Conservation (phyloP, 2,888 invertebrate genomes). For the Lissocephala sabroskyi region DNA sequence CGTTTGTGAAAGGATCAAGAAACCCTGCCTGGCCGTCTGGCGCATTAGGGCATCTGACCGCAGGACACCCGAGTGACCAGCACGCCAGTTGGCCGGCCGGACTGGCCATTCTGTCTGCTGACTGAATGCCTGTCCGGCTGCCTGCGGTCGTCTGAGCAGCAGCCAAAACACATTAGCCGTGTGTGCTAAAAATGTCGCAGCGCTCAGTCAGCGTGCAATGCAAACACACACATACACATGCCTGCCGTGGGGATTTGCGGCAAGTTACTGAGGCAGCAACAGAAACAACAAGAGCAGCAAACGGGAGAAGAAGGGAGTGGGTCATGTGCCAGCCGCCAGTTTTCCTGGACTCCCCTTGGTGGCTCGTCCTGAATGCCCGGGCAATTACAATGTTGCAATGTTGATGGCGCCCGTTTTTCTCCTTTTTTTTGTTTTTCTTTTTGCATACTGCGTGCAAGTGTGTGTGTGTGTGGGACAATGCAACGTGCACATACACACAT, state of each 20-base stretch:
- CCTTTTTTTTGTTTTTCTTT: conserved; percentile 1
- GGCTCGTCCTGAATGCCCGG: conserved; percentile 35
- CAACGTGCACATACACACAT: conserved; percentile 10
- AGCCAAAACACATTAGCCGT: conserved; percentile 50
- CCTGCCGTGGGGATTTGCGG: conserved; percentile 27
- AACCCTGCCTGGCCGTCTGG: not conserved
- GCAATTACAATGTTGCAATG: conserved; percentile 60
- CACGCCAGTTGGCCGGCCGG: too few species aligned
- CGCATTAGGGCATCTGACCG: conserved; percentile 1
- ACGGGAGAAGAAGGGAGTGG: too few species aligned
- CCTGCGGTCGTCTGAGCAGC: conserved; percentile 35
- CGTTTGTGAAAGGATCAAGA: too few species aligned
- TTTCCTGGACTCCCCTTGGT: conserved; percentile 23
- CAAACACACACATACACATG: conserved; percentile 7
- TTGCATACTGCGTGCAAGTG: conserved; percentile 13
- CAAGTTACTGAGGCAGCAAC: conserved; percentile 12
- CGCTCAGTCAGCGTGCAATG: conserved; percentile 27
- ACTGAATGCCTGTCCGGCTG: not conserved
- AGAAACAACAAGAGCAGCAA: too few species aligned
- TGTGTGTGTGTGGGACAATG: conserved; percentile 12
- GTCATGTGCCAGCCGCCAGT: conserved; percentile 39
- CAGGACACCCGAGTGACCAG: not conserved
- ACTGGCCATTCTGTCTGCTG: too few species aligned
- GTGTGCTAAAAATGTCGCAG: conserved; percentile 20
- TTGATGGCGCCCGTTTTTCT: conserved; percentile 35